A percentile compares a stretch with the other conserved stretches of the same genome.
These are phyloP conservation scores for Etheostoma perlongum DNA, from an alignment of 2,797 vertebrate genomes.

Conservation along the genomic window DNA sequence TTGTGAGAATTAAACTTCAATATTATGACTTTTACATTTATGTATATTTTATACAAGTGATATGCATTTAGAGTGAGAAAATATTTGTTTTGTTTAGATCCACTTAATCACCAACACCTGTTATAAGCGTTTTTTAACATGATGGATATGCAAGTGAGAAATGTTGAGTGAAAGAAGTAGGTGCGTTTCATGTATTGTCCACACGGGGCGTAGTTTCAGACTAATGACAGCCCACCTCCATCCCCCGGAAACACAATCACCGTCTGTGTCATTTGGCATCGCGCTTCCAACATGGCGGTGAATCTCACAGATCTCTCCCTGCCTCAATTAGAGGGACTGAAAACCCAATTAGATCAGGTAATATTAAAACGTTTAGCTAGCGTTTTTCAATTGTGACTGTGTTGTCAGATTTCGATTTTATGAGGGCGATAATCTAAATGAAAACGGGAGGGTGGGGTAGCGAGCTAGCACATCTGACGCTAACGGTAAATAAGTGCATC, in stretches of 20 bases:
- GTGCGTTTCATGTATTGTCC: background rate
- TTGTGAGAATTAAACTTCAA: background rate
- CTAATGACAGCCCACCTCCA: background rate
- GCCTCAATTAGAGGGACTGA: slow-evolving; percentile 92
- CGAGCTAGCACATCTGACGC: slow-evolving; percentile 25
- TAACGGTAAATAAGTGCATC: slow-evolving; percentile 12
- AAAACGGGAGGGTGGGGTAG: background rate
- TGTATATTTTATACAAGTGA: background rate
- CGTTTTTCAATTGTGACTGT: rapidly evolving
- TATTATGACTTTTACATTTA: too few species aligned
- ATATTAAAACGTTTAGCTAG: rapidly evolving
- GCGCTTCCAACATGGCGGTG: slow-evolving; percentile 86
- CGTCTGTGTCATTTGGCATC: slow-evolving; percentile 15
- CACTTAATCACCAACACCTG: too few species aligned
- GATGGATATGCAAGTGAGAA: too few species aligned
- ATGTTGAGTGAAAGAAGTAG: too few species aligned
- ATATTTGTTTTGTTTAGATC: background rate
- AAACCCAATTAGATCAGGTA: slow-evolving; percentile 94
- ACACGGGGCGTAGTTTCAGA: slow-evolving; percentile 16
- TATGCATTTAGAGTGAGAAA: background rate
- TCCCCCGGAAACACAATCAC: slow-evolving; percentile 57
- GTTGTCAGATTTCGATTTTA: rapidly evolving
- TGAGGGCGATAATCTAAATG: background rate
- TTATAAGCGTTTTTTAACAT: background rate
- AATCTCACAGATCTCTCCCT: slow-evolving; percentile 91